phyloP scores from a whole-genome alignment of 2,888 invertebrate genomes.

The Megamerina dolium region DNA sequence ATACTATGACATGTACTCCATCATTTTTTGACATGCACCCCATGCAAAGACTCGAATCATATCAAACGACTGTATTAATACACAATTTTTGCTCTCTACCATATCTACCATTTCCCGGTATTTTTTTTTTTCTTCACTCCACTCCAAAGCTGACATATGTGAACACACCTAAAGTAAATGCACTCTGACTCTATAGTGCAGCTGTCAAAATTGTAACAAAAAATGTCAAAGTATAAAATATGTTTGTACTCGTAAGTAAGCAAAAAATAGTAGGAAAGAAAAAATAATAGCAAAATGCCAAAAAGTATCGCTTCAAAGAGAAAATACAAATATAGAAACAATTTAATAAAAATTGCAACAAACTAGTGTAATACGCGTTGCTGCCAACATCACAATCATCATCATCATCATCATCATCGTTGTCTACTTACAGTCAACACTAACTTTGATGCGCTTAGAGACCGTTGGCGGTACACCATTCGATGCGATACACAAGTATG shows the following conservation, averaged over 20 bases:
- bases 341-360: too few species aligned
- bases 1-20: constrained; percentile 11
- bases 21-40: constrained; percentile 12
- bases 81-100: background rate
- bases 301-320: background rate
- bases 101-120: background rate
- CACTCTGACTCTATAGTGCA: too few species aligned
- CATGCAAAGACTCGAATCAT: too few species aligned
- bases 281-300: too few species aligned
- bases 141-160: background rate
- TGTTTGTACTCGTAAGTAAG: too few species aligned
- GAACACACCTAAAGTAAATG: too few species aligned
- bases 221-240: constrained; percentile 1
- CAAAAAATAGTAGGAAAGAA: too few species aligned
- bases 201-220: constrained; percentile 3
- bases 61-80: too few species aligned
- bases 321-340: background rate
- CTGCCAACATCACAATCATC: too few species aligned
- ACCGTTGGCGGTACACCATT: constrained; percentile 89
- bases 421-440: constrained; percentile 82
- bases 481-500: constrained; percentile 81
- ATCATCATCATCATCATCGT: background rate
- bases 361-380: too few species aligned
- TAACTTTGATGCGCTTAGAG: constrained; percentile 87
- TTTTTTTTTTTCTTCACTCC: background rate